phyloP scores from a whole-genome alignment of 2,797 vertebrate species.

The Acipenser ruthenus region DNA sequence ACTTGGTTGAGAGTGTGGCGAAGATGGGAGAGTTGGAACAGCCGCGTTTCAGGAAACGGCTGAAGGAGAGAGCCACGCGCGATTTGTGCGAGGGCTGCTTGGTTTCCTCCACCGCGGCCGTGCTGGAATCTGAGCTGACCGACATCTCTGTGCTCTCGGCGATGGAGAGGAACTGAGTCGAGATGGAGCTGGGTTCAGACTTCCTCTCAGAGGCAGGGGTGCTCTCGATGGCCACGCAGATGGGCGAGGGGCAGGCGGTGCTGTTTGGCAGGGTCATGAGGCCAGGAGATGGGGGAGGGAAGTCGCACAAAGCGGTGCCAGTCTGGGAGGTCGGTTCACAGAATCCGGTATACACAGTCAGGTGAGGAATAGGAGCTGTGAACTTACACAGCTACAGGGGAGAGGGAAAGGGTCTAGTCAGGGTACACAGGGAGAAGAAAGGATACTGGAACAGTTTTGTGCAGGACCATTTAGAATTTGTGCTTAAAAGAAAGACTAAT shows the following conservation, averaged over 20 bases:
- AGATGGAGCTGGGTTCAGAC: conserved; percentile 35
- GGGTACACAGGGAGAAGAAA: not conserved
- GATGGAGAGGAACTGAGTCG: conserved; percentile 19
- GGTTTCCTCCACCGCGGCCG: conserved; percentile 26
- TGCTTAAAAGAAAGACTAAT: too few species aligned
- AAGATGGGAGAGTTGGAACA: conserved; percentile 58
- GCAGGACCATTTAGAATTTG: too few species aligned
- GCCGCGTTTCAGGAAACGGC: conserved; percentile 67
- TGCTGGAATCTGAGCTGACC: not conserved
- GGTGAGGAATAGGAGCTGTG: conserved; percentile 63
- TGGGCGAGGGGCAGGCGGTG: conserved; percentile 67
- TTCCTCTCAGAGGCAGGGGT: conserved; percentile 50
- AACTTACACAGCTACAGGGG: conserved; percentile 64
- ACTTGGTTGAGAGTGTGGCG: conserved; percentile 66
- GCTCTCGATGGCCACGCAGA: conserved; percentile 61
- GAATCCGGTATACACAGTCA: conserved; percentile 64
- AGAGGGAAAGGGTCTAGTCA: conserved; percentile 15
- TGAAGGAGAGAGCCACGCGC: conserved; percentile 54
- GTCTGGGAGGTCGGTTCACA: conserved; percentile 44
- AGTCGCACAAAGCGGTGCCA: conserved; percentile 23
- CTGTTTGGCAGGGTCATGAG: conserved; percentile 54
- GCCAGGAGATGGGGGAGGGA: conserved; percentile 35
- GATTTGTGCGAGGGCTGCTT: conserved; percentile 41
- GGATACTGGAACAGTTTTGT: too few species aligned
- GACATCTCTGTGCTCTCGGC: conserved; percentile 30